Evolutionary conservation across 2,888 invertebrate genomes (phyloP).

Genomic region (Aplocera efformata): DNA sequence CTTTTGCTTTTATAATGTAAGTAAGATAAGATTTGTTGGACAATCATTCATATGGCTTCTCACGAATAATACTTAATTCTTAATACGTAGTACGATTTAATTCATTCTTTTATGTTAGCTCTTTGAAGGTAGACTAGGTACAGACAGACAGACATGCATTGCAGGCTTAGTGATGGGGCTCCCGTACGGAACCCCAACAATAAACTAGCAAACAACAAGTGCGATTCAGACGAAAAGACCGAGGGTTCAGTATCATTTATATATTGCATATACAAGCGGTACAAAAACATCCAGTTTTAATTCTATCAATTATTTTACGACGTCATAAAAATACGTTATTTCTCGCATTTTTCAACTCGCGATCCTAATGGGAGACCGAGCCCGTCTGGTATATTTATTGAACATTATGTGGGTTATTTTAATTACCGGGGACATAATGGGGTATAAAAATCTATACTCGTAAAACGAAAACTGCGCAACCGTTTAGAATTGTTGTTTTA

Average conservation of each 20-base stretch:
- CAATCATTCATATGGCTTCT: no score
- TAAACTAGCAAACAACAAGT: no score
- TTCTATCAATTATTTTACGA: conserved; percentile 41
- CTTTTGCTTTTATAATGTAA: no score
- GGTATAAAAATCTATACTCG: conserved; percentile 14
- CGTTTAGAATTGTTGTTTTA: conserved; percentile 10
- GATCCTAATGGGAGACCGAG: conserved; percentile 35
- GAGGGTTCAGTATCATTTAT: conserved; percentile 33
- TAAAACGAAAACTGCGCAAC: conserved; percentile 9
- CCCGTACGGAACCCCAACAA: no score
- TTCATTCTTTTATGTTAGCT: no score
- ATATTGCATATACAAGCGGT: conserved; percentile 33
- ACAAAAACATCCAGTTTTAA: conserved; percentile 28
- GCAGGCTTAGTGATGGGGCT: no score
- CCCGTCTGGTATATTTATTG: conserved; percentile 37
- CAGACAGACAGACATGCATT: no score
- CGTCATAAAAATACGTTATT: conserved; percentile 37
- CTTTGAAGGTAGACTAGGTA: no score
- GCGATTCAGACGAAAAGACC: conserved; percentile 4
- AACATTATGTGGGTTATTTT: conserved; percentile 33
- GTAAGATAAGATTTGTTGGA: no score
- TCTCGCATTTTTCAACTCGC: conserved; percentile 33
- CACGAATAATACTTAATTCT: no score
- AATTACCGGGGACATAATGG: conserved; percentile 28
- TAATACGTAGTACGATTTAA: no score